A percentile compares a stretch with the other conserved stretches of the same genome.
These are phyloP conservation scores for Synanthedon vespiformis DNA, from an alignment of 2,888 invertebrate species.

Conservation along the genomic window DNA sequence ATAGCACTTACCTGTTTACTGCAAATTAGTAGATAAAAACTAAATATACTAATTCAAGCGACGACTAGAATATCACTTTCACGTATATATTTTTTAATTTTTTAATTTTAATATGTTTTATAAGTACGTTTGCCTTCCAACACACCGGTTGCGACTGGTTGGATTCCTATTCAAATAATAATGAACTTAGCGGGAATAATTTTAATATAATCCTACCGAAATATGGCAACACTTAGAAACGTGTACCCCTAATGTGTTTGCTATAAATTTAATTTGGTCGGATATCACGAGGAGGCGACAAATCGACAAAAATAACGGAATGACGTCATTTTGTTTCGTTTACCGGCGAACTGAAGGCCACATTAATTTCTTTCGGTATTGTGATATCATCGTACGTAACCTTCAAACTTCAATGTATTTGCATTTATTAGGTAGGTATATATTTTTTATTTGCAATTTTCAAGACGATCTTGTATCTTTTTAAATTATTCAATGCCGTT, in stretches of 20 bases:
- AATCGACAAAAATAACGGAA: slow-evolving; percentile 43
- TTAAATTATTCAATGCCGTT: too few species aligned
- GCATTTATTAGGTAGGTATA: neutral
- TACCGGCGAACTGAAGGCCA: slow-evolving; percentile 32
- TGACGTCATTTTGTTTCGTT: slow-evolving; percentile 36
- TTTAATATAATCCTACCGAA: slow-evolving; percentile 11
- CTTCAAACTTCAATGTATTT: neutral
- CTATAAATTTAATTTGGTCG: slow-evolving; percentile 14
- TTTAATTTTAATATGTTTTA: too few species aligned
- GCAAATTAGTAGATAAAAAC: neutral
- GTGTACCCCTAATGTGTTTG: neutral
- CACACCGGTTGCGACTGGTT: neutral
- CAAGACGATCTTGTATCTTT: too few species aligned
- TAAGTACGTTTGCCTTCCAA: neutral
- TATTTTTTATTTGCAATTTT: neutral
- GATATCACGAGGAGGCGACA: slow-evolving; percentile 15
- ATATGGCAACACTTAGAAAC: slow-evolving; percentile 5
- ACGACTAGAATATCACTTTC: neutral
- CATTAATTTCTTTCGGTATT: slow-evolving; percentile 15
- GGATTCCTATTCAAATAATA: slow-evolving; percentile 13
- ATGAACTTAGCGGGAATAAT: slow-evolving; percentile 26
- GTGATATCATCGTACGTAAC: slow-evolving; percentile 19
- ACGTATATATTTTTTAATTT: neutral
- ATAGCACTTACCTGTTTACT: neutral
- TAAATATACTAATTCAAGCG: neutral